These are phyloP conservation scores for Caenorhabditis sulstoni DNA, from an alignment of 2,888 invertebrate species.

Conservation along the genomic window DNA sequence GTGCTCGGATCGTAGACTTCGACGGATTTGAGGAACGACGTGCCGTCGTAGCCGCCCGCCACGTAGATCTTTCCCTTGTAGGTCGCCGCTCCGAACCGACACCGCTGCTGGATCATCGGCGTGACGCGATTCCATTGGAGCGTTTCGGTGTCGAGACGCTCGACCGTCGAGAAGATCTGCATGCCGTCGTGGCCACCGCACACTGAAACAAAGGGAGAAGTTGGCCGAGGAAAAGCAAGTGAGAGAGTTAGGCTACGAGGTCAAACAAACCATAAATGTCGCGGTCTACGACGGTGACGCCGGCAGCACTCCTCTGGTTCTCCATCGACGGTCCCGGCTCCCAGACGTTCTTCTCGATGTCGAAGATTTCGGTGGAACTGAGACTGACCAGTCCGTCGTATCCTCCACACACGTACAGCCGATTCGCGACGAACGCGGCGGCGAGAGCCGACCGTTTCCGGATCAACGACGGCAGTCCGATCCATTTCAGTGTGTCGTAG, in stretches of 20 bases:
- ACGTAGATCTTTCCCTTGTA: constrained; percentile 89
- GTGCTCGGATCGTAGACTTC: constrained; percentile 83
- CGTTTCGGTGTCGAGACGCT: constrained; percentile 87
- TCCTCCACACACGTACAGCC: constrained; percentile 77
- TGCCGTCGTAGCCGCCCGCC: constrained; percentile 90
- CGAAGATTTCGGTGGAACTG: constrained; percentile 85
- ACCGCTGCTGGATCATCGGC: constrained; percentile 89
- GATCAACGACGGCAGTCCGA: constrained; percentile 67
- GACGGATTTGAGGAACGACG: constrained; percentile 88
- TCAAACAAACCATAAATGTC: constrained; percentile 80
- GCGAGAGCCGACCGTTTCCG: constrained; percentile 75
- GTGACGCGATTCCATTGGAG: constrained; percentile 84
- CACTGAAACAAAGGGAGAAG: constrained; percentile 61
- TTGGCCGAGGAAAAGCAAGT: too few species aligned
- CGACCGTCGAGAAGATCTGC: constrained; percentile 85
- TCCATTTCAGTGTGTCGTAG: constrained; percentile 48
- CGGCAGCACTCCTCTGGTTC: constrained; percentile 82
- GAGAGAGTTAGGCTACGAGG: background rate
- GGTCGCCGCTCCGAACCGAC: constrained; percentile 89
- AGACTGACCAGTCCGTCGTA: constrained; percentile 86
- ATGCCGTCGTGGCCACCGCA: constrained; percentile 92
- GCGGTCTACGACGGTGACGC: constrained; percentile 82
- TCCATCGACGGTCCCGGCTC: constrained; percentile 81
- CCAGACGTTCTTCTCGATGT: constrained; percentile 77
- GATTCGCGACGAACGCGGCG: constrained; percentile 59